Evolutionary conservation across 2,888 invertebrate genomes (phyloP).

Genomic region (Andrena hattorfiana): DNA sequence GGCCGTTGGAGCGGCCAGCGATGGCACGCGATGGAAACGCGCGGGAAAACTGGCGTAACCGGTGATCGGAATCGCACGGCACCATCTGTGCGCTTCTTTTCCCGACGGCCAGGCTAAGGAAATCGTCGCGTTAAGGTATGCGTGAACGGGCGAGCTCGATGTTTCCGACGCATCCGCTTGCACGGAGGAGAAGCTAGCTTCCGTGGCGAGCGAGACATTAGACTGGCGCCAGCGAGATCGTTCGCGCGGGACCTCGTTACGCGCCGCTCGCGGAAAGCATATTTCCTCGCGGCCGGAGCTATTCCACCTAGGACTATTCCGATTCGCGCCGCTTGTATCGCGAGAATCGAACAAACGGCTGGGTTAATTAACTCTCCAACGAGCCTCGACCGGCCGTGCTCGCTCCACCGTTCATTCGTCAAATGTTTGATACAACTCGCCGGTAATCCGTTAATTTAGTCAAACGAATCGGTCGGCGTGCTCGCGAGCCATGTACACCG

Average conservation of each 20-base stretch:
- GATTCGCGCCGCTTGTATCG: not conserved
- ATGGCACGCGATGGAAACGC: constrained; percentile 22
- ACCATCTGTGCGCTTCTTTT: constrained; percentile 2
- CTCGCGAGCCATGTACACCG: not conserved
- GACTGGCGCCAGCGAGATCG: constrained; percentile 57
- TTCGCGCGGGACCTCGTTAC: constrained; percentile 23
- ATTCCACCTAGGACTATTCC: not conserved
- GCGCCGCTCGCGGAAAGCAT: constrained; percentile 16
- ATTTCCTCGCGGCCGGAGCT: constrained; percentile 3
- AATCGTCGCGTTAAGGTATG: constrained; percentile 34
- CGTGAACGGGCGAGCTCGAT: constrained; percentile 16
- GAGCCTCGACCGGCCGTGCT: not conserved
- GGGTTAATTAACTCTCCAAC: constrained; percentile 36
- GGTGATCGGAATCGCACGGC: constrained; percentile 26
- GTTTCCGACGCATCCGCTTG: constrained; percentile 37
- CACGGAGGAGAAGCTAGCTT: constrained; percentile 11
- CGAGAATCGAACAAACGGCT: constrained; percentile 23
- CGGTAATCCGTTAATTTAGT: constrained; percentile 41
- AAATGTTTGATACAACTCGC: not conserved
- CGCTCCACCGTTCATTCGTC: not conserved
- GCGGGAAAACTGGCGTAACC: constrained; percentile 26
- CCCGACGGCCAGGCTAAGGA: not conserved
- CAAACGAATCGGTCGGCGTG: constrained; percentile 15
- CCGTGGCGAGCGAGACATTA: constrained; percentile 40
- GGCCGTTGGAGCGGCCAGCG: not conserved